These are phyloP conservation scores for Alviniconcha marisindica DNA, from an alignment of 1,140 invertebrate genomes.

Conservation along the genomic window DNA sequence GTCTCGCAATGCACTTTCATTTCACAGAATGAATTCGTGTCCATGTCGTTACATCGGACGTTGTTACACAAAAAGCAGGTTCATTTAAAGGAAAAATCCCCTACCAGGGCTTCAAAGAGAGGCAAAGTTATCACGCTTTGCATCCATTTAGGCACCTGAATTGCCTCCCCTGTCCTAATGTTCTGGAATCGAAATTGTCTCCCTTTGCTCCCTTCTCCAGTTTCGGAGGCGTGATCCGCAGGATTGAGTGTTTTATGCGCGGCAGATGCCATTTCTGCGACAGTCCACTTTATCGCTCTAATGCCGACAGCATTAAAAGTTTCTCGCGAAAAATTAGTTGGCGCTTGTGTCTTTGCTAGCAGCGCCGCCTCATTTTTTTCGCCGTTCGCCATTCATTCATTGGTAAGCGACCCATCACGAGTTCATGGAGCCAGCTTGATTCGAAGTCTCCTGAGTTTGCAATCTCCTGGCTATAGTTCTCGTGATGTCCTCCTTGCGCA, in stretches of 20 bases:
- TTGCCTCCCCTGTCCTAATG: constrained; percentile 31
- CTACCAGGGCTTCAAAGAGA: constrained; percentile 14
- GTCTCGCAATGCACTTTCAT: background rate
- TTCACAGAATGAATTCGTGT: background rate
- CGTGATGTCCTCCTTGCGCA: too few relatives aligned
- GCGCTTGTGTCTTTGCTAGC: constrained; percentile 39
- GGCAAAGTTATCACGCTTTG: constrained; percentile 20
- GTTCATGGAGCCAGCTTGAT: background rate
- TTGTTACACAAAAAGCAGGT: background rate
- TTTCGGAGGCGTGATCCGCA: constrained; percentile 16
- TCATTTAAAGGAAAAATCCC: constrained; percentile 16
- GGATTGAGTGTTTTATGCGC: constrained; percentile 43
- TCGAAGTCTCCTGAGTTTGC: background rate
- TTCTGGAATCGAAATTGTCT: constrained; percentile 37
- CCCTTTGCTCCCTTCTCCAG: constrained; percentile 19
- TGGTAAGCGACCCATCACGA: constrained; percentile 7
- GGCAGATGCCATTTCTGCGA: constrained; percentile 37
- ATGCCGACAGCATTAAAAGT: constrained; percentile 42
- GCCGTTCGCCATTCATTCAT: constrained; percentile 9
- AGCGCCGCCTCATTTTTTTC: constrained; percentile 28
- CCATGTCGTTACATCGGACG: background rate
- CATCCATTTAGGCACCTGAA: constrained; percentile 38
- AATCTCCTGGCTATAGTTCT: too few relatives aligned
- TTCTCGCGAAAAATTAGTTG: constrained; percentile 41
- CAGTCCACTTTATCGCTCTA: constrained; percentile 43